These are phyloP conservation scores for Buathra laborator DNA, from an alignment of 2,888 invertebrate species.

Conservation along the genomic window DNA sequence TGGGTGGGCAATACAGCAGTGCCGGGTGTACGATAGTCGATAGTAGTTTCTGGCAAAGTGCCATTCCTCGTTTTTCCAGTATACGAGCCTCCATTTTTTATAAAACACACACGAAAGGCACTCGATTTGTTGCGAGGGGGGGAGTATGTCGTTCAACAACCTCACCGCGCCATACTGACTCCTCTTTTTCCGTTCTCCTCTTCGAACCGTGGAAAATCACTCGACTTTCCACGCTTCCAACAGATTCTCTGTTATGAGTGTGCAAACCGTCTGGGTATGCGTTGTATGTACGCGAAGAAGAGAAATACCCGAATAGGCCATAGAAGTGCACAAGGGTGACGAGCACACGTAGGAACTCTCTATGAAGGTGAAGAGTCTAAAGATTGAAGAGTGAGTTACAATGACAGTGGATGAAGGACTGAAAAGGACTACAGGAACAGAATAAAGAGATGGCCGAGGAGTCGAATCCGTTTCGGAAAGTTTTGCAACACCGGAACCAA, in stretches of 20 bases:
- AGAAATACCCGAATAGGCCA: neutral
- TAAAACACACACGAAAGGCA: neutral
- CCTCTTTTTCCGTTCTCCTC: neutral
- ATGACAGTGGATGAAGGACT: neutral
- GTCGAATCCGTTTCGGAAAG: neutral
- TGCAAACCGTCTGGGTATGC: neutral
- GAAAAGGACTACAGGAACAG: neutral
- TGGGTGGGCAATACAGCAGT: conserved; percentile 13
- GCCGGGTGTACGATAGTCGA: conserved; percentile 33
- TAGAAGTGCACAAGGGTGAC: neutral
- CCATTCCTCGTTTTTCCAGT: conserved; percentile 33
- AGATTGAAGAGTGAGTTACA: neutral
- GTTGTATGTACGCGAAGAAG: neutral
- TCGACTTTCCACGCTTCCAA: neutral
- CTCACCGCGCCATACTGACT: conserved; percentile 5
- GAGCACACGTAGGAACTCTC: neutral
- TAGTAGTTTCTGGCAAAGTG: conserved; percentile 41
- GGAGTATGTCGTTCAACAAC: neutral
- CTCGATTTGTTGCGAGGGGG: conserved; percentile 18
- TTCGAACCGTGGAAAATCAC: conserved; percentile 1
- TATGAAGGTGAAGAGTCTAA: neutral
- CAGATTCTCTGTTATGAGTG: neutral
- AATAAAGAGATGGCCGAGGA: neutral
- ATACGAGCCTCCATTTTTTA: conserved; percentile 18
- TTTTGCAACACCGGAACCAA: neutral